Percentiles rank a stretch among this genome's conserved stretches.
phyloP scores from a whole-genome alignment of 2,113 vertebrate species.

The Melanerpes aurifrons region DNA sequence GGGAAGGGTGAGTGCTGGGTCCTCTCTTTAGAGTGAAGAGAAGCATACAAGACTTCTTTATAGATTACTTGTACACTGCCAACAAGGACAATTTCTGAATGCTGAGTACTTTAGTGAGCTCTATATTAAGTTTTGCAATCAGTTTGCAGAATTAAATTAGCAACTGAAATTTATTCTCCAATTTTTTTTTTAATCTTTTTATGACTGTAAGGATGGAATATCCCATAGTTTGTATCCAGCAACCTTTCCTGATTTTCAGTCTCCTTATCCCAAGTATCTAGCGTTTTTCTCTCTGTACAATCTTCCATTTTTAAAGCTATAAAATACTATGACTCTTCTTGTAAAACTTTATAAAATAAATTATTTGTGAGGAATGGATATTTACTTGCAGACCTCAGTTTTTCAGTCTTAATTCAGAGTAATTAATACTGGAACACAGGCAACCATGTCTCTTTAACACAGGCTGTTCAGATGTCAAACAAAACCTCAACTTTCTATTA shows the following conservation, averaged over 20 bases:
- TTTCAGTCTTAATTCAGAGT: background rate
- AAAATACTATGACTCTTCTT: background rate
- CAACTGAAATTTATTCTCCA: background rate
- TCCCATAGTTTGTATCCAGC: background rate
- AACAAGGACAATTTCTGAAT: background rate
- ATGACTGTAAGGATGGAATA: background rate
- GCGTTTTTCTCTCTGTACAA: background rate
- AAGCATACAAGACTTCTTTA: background rate
- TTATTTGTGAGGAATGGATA: background rate
- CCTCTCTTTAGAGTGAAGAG: background rate
- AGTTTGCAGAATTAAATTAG: background rate
- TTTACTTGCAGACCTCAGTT: background rate
- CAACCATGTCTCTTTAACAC: background rate
- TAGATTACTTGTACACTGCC: background rate
- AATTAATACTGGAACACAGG: background rate
- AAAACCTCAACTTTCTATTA: background rate
- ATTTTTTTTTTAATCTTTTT: background rate
- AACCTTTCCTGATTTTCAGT: background rate
- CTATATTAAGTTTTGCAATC: background rate
- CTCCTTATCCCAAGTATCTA: background rate
- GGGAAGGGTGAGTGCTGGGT: fast-evolving
- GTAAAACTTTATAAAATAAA: background rate
- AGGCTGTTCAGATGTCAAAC: background rate
- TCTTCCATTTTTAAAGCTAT: background rate
- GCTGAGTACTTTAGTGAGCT: background rate